Percentiles rank a stretch among this genome's conserved stretches.
Evolutionary conservation across 2,113 vertebrate species (phyloP).

Genomic region (Suricata suricatta): DNA sequence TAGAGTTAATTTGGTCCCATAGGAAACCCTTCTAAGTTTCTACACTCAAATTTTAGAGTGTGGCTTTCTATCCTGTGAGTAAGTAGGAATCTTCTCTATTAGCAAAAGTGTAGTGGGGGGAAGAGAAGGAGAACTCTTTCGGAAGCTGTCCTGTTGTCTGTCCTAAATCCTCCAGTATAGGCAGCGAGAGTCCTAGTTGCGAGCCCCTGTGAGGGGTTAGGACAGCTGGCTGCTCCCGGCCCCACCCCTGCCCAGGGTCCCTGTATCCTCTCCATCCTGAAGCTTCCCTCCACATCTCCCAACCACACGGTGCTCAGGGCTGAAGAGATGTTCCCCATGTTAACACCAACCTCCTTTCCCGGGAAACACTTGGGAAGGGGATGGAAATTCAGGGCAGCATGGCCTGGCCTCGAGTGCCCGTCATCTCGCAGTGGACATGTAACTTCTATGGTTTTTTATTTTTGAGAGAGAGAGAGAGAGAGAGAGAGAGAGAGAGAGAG

Average conservation of each 20-base stretch:
- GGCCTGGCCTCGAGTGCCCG: not conserved
- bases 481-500: too few relatives aligned
- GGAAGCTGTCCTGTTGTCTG: too few relatives aligned
- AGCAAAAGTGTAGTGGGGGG: not conserved
- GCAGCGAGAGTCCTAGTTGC: fast-evolving
- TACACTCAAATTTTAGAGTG: constrained; percentile 34
- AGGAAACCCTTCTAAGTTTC: not conserved
- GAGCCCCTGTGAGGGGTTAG: too few relatives aligned
- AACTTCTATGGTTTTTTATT: too few relatives aligned
- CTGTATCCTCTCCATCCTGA: too few relatives aligned
- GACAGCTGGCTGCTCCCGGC: not conserved
- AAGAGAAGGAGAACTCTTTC: not conserved
- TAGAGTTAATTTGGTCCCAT: not conserved
- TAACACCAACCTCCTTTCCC: not conserved
- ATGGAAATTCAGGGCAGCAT: not conserved
- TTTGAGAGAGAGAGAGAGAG: too few relatives aligned
- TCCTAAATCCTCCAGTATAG: not conserved
- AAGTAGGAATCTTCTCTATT: not conserved
- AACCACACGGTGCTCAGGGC: not conserved
- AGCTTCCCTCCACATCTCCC: not conserved
- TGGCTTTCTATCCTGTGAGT: not conserved
- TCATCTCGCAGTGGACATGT: not conserved
- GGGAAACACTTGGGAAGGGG: not conserved
- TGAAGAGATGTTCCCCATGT: not conserved
- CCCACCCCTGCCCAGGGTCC: fast-evolving